Base-by-base conservation (phyloP, 2,888 invertebrate genomes). In the Heteromurus nitidus region DNA sequence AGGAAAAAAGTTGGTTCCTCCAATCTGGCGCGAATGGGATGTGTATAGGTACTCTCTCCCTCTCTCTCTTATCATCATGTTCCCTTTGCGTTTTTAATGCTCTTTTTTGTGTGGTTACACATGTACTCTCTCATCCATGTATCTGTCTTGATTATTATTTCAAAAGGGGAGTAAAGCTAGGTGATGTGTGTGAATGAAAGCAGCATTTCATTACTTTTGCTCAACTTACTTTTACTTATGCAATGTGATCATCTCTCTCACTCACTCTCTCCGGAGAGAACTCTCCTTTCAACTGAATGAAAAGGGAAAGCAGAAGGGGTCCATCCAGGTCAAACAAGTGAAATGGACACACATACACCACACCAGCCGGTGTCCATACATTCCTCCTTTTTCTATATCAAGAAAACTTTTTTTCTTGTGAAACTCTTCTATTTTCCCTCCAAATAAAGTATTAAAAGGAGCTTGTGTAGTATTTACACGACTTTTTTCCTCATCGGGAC, bases 301-400 rank as follows among this genome's bases (percentile, higher is more conserved):
- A 55, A 50, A 47, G 2, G 22, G 22, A 36, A 28, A 60, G 18
- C 72, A 72, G 72, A 60, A 72, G 60, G 72, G 60, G 72, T 47
- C 55, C 44, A 44, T 13, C 50, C 72, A 60, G 72, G 72, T 72
- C 72, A 60, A 72, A 60, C n/a, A 30, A 72, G 47, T 60, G 72
- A 60, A 22, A 67, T 53, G 68, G n/a, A 20, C 24, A 26, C n/a
- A 24, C 5, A 9, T 22, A 24, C 65, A 65, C 26, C 31, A 3
- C 42, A 22, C 13, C 22, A 64, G 22, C 64, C 3, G 36, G 31
- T 53, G 13, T 16, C 5, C 5, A 9, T 53, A 62, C 16, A 36
- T 31, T 44, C 16, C 22, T 36, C 5, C 5, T 13, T 36, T 36
- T 36, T 42, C 20, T 13, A 64, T 26, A n/a, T n/a, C n/a, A 31